Evolutionary conservation across 2,113 vertebrate genomes (phyloP), one percentile per base, ranked within the genome.

Genomic region (Naja naja): DNA sequence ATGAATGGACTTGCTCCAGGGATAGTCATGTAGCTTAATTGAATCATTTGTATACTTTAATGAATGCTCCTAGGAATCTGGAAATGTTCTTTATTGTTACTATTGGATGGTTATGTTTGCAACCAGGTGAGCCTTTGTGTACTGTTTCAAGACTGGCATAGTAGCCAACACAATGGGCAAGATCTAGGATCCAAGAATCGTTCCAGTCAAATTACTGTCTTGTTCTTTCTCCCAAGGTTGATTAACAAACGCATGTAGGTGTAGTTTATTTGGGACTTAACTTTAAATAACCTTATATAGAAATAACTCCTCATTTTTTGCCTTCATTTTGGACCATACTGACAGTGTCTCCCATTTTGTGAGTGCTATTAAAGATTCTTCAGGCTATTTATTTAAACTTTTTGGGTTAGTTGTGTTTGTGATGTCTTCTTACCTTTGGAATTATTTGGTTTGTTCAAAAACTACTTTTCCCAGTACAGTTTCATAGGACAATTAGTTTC

Each of bases 61-160:
- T 64, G 69, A 89, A 18, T 34, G 12, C 34, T 43, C 54, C 88
- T 49, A 52, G 55, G 91, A 56, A 85, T 25, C 20, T 60, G 30
- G 25, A 94, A 25, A 2, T 14, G 89, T 86, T 69, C 25, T 94
- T 93, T 25, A 54, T n/a, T 27, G 88, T 85, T 89, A n/a, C 45
- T 60, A 27, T 90, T 86, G 58, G 86, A 64, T 64, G 2, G 27
- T 60, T 8, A 16, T n/a, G n/a, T 52, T 86, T 16, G 23, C 20
- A 64, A 87, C 30, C 14, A 18, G 34, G 23, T 53, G 69, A 58
- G 55, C 34, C n/a, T 88, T 85, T 55, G 39, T 85, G n/a, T 64
- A 87, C 39, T 74, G 54, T 12, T 55, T 45, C 25, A n/a, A 34
- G 45, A 22, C 27, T 49, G 52, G 34, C 74, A 81, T 43, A 81